Conservation (phyloP, 2,113 vertebrate species). For the Sitta europaea region DNA sequence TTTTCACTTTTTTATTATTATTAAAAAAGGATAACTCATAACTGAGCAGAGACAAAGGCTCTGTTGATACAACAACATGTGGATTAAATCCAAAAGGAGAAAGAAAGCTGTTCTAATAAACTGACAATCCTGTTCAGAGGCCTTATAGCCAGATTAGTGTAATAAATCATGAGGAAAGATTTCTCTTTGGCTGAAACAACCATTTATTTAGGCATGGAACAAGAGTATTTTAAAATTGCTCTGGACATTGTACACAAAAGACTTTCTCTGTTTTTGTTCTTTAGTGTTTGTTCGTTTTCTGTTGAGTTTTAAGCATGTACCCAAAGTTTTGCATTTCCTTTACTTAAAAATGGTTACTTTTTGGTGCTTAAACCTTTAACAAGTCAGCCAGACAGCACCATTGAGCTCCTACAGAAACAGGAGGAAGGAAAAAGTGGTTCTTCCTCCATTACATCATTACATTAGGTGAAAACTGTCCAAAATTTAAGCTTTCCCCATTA, state of each 20-base stretch:
- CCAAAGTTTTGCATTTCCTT: not conserved
- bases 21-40: conserved; percentile 8
- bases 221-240: not conserved
- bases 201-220: conserved; percentile 10
- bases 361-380: not conserved
- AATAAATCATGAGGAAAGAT: conserved; percentile 50
- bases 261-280: not conserved
- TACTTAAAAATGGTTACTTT: not conserved
- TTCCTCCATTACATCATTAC: not conserved
- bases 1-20: not conserved
- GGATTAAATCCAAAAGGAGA: conserved; percentile 62
- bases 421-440: too few species aligned
- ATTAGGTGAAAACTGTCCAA: not conserved
- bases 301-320: not conserved
- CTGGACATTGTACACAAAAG: not conserved
- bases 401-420: not conserved
- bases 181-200: not conserved
- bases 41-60: conserved; percentile 26
- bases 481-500: not conserved
- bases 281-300: not conserved
- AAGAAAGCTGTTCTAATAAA: conserved; percentile 33
- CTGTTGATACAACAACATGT: conserved; percentile 55
- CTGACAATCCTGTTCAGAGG: conserved; percentile 24
- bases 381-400: not conserved
- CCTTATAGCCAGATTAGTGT: conserved; percentile 21